phyloP scores from a whole-genome alignment of 2,113 vertebrate genomes.

The Psittacula cyanocephala region DNA sequence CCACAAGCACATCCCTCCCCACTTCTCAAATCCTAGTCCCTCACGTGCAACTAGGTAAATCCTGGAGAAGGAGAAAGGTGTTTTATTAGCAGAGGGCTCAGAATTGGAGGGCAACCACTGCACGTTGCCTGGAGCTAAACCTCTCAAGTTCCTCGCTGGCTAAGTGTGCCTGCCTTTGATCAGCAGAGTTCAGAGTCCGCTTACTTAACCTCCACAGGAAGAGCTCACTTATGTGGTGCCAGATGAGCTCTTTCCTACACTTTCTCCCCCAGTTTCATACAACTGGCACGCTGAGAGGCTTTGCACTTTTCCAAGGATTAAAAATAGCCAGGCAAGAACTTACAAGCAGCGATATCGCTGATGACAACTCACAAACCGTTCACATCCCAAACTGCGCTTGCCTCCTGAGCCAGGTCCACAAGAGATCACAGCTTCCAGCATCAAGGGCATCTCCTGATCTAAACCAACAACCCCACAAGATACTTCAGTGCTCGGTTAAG shows the following conservation, averaged over 20 bases:
- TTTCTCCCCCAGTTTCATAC: conserved; percentile 14
- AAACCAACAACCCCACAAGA: neutral
- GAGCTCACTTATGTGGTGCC: conserved; percentile 11
- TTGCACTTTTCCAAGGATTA: conserved; percentile 37
- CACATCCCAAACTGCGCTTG: neutral
- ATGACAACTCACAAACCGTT: neutral
- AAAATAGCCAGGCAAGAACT: conserved; percentile 9
- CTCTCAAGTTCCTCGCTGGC: neutral
- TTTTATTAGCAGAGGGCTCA: conserved; percentile 51
- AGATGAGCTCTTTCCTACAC: conserved; percentile 46
- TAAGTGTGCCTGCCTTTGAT: conserved; percentile 7
- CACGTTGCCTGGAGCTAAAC: conserved; percentile 29
- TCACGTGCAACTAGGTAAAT: neutral
- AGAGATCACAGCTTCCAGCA: neutral
- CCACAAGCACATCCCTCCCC: conserved; percentile 46
- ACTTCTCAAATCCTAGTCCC: conserved; percentile 35
- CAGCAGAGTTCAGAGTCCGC: neutral
- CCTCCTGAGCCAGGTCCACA: neutral
- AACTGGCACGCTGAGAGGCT: conserved; percentile 16
- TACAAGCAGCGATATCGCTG: neutral
- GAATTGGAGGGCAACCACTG: conserved; percentile 51
- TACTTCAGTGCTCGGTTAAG: neutral
- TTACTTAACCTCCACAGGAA: conserved; percentile 44
- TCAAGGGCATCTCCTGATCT: neutral
- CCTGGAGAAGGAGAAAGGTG: neutral